These are phyloP conservation scores for Pteromalus puparum DNA, from an alignment of 1,140 invertebrate genomes.

Conservation along the genomic window DNA sequence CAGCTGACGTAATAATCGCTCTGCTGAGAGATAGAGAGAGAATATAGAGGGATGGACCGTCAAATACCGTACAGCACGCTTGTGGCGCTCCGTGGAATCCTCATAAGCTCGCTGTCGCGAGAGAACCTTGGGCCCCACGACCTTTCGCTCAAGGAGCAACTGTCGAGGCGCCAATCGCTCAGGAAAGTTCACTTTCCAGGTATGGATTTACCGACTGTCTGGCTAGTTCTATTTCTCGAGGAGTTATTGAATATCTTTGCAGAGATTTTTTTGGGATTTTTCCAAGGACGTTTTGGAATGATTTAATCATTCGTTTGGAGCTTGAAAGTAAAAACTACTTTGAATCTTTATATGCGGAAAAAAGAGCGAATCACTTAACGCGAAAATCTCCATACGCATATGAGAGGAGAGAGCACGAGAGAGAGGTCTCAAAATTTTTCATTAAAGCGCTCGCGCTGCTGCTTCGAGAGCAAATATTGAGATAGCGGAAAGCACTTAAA, in stretches of 20 bases:
- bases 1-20: background rate
- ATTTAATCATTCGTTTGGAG: too few species aligned
- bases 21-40: background rate
- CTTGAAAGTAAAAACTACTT: too few species aligned
- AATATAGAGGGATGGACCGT: constrained; percentile 66
- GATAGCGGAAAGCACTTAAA: background rate
- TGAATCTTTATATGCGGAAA: too few species aligned
- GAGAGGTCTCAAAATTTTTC: background rate
- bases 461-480: background rate
- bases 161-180: constrained; percentile 60
- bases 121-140: constrained; percentile 77
- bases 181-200: constrained; percentile 66
- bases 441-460: background rate
- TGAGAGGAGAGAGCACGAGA: background rate
- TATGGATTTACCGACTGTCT: background rate
- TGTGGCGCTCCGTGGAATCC: constrained; percentile 77
- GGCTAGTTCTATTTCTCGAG: background rate
- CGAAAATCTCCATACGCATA: too few species aligned
- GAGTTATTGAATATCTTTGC: background rate
- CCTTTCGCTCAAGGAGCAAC: constrained; percentile 65
- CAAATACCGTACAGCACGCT: constrained; percentile 76
- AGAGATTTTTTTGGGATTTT: too few species aligned
- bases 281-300: background rate
- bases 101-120: constrained; percentile 78
- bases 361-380: background rate